Percentiles rank a stretch among this genome's conserved stretches.
phyloP scores from a whole-genome alignment of 2,888 invertebrate genomes.

The Diaprepes abbreviatus region DNA sequence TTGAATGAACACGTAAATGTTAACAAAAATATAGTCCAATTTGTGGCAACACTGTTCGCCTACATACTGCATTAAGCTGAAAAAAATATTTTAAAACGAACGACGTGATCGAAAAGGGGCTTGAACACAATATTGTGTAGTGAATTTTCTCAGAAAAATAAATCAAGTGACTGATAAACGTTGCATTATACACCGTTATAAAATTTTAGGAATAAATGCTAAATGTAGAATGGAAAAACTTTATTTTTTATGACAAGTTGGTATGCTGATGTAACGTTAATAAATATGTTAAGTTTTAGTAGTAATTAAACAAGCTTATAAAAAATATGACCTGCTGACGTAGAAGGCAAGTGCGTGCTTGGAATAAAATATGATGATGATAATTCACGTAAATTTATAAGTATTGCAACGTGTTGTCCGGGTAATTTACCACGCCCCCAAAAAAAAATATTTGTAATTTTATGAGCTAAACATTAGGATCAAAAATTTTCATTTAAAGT shows the following conservation, averaged over 20 bases:
- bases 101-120: background rate
- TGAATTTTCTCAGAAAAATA: no score
- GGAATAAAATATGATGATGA: background rate
- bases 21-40: no score
- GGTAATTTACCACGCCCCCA: background rate
- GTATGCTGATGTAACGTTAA: background rate
- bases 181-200: no score
- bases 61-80: background rate
- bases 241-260: background rate
- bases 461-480: no score
- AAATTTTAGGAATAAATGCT: no score
- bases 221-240: no score
- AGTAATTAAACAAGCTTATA: background rate
- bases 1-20: no score
- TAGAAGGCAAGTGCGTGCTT: background rate
- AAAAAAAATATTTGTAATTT: no score
- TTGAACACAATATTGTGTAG: no score
- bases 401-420: background rate
- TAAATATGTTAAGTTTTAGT: background rate
- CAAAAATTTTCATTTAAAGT: no score
- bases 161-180: no score
- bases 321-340: background rate
- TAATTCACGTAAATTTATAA: background rate
- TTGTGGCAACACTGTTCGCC: conserved; percentile 9
- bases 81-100: background rate